phyloP scores from a whole-genome alignment of 2,113 vertebrate genomes.

The Aldabrachelys gigantea region DNA sequence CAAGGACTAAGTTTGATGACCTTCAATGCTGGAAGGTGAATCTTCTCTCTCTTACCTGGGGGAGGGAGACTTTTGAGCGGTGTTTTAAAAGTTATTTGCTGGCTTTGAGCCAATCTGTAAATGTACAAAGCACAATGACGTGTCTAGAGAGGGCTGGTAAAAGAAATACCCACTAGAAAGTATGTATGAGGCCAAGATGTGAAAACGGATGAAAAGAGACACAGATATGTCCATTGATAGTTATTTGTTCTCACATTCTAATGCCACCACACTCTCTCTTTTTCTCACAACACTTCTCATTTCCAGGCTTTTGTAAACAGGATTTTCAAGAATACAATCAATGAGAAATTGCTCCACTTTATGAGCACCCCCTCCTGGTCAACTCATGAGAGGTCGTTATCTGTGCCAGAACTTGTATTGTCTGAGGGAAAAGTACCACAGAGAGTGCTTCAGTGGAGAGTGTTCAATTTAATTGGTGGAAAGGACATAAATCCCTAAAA shows the following conservation, averaged over 20 bases:
- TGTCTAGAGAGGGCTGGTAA: background rate
- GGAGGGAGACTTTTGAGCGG: background rate
- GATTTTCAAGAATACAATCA: background rate
- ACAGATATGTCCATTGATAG: background rate
- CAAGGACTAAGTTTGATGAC: background rate
- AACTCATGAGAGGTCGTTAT: background rate
- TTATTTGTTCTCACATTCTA: background rate
- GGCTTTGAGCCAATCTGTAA: background rate
- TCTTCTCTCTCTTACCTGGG: background rate
- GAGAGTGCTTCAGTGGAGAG: background rate
- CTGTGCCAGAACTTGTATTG: background rate
- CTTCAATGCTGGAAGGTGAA: background rate
- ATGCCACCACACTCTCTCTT: background rate
- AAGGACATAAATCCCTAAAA: background rate
- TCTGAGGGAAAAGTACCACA: background rate
- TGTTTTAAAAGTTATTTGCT: background rate
- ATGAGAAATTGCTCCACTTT: background rate
- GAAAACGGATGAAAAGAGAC: background rate
- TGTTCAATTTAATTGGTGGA: background rate
- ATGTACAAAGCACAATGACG: background rate
- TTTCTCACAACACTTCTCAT: background rate
- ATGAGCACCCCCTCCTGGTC: background rate
- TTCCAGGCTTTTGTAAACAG: background rate
- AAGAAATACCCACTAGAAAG: background rate
- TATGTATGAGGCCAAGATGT: background rate